A percentile compares a stretch with the other conserved stretches of the same genome.
Evolutionary conservation across 2,888 invertebrate genomes (phyloP).

Genomic region (Pristionchus japonicus): DNA sequence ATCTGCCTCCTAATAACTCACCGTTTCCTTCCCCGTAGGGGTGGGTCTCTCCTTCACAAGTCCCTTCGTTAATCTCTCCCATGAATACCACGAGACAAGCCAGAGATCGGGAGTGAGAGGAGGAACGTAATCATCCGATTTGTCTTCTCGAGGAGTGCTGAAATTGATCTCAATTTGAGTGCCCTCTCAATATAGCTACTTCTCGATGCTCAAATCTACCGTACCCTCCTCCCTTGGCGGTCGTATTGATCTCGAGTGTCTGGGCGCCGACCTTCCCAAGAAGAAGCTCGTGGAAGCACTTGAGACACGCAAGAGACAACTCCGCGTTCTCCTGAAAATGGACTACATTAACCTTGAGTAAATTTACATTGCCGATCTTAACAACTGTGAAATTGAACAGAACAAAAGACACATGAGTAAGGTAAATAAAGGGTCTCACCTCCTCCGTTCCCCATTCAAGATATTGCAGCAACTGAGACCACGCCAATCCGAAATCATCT

Average conservation of each 20-base stretch:
- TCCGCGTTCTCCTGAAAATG: slow-evolving; percentile 86
- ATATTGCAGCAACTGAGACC: slow-evolving; percentile 92
- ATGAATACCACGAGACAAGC: slow-evolving; percentile 68
- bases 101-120: slow-evolving; percentile 68
- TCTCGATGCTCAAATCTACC: not conserved
- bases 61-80: slow-evolving; percentile 57
- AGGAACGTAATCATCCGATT: slow-evolving; percentile 52
- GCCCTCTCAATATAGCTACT: not conserved
- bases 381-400: no score
- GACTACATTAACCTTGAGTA: not conserved
- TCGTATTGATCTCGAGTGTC: slow-evolving; percentile 63
- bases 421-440: no score
- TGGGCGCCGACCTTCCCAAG: slow-evolving; percentile 61
- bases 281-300: slow-evolving; percentile 89
- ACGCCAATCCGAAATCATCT: slow-evolving; percentile 93
- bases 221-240: slow-evolving; percentile 28
- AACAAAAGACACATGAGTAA: no score
- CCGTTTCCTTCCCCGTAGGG: not conserved
- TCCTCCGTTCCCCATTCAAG: slow-evolving; percentile 90
- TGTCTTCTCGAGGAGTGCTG: slow-evolving; percentile 49
- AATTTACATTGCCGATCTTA: not conserved
- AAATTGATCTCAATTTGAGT: not conserved
- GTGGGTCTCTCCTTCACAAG: slow-evolving; percentile 54
- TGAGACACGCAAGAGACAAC: slow-evolving; percentile 90
- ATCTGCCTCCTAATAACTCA: not conserved